A percentile compares a stretch with the other conserved stretches of the same genome.
phyloP scores from a whole-genome alignment of 2,888 invertebrate genomes.

The Chironomus tentans region DNA sequence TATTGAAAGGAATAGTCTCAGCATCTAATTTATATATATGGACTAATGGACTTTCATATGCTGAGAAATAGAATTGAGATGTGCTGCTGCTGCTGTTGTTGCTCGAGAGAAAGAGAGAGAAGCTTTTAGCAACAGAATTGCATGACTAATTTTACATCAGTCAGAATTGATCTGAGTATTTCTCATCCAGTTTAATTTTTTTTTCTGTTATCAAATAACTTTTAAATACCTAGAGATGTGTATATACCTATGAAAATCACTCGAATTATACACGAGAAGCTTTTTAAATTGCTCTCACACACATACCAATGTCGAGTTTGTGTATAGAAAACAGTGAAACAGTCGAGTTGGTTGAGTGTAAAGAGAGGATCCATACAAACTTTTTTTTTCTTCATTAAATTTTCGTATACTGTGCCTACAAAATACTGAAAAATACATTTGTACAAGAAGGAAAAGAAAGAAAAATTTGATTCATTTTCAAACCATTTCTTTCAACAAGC shows the following conservation, averaged over 20 bases:
- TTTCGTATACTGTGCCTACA: no score
- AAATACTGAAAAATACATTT: no score
- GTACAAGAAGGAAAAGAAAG: conserved; percentile 23
- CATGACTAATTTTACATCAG: no score
- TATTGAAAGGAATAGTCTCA: not conserved
- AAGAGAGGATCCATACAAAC: conserved; percentile 13
- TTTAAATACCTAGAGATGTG: not conserved
- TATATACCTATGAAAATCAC: not conserved
- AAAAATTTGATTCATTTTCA: conserved; percentile 20
- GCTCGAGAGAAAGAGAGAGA: no score
- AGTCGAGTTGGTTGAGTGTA: conserved; percentile 18
- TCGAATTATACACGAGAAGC: not conserved
- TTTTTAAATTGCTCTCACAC: not conserved
- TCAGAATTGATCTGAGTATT: no score
- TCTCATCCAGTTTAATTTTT: no score
- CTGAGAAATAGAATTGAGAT: no score
- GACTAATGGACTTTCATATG: no score
- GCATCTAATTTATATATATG: no score
- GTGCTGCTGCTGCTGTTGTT: no score
- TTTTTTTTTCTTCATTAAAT: not conserved
- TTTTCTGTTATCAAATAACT: not conserved
- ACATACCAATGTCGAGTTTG: not conserved
- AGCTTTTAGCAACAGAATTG: no score
- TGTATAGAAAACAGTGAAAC: not conserved
- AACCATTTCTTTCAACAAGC: conserved; percentile 15